These are phyloP conservation scores for Tauraco erythrolophus DNA, from an alignment of 2,113 vertebrate genomes.

Conservation along the genomic window DNA sequence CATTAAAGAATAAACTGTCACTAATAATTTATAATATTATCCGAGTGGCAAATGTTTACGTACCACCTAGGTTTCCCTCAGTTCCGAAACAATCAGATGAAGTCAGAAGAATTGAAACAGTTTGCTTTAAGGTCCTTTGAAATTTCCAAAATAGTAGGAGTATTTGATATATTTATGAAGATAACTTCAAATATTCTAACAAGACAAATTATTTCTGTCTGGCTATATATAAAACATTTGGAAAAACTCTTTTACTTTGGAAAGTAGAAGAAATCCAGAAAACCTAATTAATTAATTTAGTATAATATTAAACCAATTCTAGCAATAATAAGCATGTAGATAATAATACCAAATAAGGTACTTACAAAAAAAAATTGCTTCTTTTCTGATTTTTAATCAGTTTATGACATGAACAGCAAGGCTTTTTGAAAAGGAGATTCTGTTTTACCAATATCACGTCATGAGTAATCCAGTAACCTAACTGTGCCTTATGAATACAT, in stretches of 20 bases:
- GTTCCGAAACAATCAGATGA: neutral
- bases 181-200: too few species aligned
- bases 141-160: neutral
- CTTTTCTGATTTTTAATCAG: conserved; percentile 61
- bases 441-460: conserved; percentile 50
- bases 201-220: too few species aligned
- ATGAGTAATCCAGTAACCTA: conserved; percentile 46
- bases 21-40: neutral
- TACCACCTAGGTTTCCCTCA: neutral
- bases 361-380: conserved; percentile 25
- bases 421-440: conserved; percentile 37
- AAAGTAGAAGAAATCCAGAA: neutral
- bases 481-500: conserved; percentile 19
- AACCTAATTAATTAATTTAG: neutral
- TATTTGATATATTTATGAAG: neutral
- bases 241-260: rapidly evolving
- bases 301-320: neutral
- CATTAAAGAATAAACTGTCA: neutral
- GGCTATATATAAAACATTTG: neutral
- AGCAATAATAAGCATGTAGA: neutral
- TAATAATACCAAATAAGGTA: neutral
- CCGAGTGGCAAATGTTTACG: neutral
- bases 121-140: neutral
- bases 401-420: conserved; percentile 46
- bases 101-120: neutral